A percentile compares a stretch with the other conserved stretches of the same genome.
These are phyloP conservation scores for Saccopteryx bilineata DNA, from an alignment of 2,113 vertebrate species.

Conservation along the genomic window DNA sequence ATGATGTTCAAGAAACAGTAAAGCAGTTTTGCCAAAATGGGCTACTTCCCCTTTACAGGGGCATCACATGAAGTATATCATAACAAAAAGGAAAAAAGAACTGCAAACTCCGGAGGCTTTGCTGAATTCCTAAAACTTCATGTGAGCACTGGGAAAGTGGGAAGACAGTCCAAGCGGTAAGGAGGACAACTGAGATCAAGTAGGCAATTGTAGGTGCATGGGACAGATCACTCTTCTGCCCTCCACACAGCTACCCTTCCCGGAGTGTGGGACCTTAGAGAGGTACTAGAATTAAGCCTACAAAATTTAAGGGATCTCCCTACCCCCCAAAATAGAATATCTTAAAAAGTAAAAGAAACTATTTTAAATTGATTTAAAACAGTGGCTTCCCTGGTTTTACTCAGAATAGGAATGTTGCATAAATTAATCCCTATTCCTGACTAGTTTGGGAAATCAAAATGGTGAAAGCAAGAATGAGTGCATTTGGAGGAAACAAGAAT, in stretches of 20 bases:
- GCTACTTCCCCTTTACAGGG: conserved; percentile 79
- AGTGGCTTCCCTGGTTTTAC: conserved; percentile 66
- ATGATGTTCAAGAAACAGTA: conserved; percentile 74
- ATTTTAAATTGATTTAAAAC: conserved; percentile 26
- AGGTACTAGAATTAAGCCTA: conserved; percentile 51
- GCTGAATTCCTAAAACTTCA: conserved; percentile 44
- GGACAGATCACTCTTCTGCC: not conserved
- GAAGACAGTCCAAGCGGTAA: conserved; percentile 28
- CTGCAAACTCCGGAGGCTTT: conserved; percentile 18
- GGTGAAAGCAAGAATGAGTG: conserved; percentile 20
- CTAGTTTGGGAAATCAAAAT: conserved; percentile 57
- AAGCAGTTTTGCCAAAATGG: conserved; percentile 71
- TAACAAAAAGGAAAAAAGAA: not conserved
- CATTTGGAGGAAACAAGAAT: conserved; percentile 27
- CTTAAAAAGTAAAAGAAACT: not conserved
- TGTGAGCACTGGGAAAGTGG: not conserved
- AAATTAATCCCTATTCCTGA: conserved; percentile 59
- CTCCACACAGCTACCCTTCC: conserved; percentile 19
- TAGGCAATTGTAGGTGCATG: not conserved
- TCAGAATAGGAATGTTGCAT: conserved; percentile 62
- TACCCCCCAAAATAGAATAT: conserved; percentile 11
- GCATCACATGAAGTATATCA: conserved; percentile 78
- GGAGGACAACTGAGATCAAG: conserved; percentile 34
- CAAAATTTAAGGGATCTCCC: not conserved
- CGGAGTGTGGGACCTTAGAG: not conserved